A percentile compares a stretch with the other conserved stretches of the same genome.
These are phyloP conservation scores for Bombylius major DNA, from an alignment of 2,888 invertebrate genomes.

Conservation along the genomic window DNA sequence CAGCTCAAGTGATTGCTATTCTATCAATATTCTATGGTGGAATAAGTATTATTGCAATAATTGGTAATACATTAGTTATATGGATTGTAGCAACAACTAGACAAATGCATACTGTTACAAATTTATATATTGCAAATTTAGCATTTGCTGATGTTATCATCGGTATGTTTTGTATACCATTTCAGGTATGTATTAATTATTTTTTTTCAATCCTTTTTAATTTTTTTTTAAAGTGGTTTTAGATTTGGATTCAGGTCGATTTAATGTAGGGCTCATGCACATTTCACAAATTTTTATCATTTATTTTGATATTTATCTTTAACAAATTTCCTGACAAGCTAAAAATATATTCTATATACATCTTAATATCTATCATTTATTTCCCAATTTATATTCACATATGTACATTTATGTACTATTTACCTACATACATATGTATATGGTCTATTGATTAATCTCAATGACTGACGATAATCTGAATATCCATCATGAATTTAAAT, in stretches of 20 bases:
- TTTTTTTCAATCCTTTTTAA: too few species aligned
- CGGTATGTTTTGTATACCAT: slow-evolving; percentile 74
- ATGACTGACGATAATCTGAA: too few species aligned
- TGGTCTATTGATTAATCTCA: not conserved
- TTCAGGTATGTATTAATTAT: slow-evolving; percentile 41
- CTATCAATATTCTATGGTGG: slow-evolving; percentile 68
- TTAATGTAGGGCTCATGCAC: too few species aligned
- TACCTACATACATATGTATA: not conserved
- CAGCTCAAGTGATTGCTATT: slow-evolving; percentile 56
- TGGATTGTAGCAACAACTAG: slow-evolving; percentile 68
- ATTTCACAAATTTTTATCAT: not conserved
- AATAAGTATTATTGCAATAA: slow-evolving; percentile 67
- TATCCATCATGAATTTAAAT: too few species aligned
- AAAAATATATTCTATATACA: too few species aligned
- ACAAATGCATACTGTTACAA: slow-evolving; percentile 72
- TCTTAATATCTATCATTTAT: too few species aligned
- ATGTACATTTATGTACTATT: not conserved
- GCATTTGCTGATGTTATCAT: slow-evolving; percentile 78
- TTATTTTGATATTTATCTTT: too few species aligned
- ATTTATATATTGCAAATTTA: slow-evolving; percentile 75
- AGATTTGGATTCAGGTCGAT: slow-evolving; percentile 1
- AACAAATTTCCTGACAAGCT: too few species aligned
- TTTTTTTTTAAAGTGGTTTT: not conserved
- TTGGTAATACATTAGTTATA: slow-evolving; percentile 75
- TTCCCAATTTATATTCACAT: too few species aligned